Evolutionary conservation across 2,797 vertebrate genomes (phyloP).

Genomic region (Antrozous pallidus): DNA sequence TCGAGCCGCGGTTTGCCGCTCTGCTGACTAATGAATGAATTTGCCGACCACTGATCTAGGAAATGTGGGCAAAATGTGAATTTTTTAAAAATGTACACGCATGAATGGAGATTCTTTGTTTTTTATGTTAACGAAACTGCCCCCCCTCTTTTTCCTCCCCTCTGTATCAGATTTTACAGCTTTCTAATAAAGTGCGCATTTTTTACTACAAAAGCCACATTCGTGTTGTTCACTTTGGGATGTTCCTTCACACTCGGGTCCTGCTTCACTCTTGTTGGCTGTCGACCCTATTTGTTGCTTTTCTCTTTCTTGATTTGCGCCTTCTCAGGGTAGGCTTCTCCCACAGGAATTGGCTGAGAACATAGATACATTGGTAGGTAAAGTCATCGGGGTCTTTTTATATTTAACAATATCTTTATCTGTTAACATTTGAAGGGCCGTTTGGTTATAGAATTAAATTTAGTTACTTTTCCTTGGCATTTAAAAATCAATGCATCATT

Average conservation of each 20-base stretch:
- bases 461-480: neutral
- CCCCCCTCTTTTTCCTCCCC: neutral
- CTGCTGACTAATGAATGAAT: too few relatives aligned
- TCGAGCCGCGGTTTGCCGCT: too few relatives aligned
- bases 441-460: neutral
- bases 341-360: neutral
- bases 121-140: neutral
- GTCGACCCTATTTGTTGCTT: neutral
- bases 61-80: neutral
- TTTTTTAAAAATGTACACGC: neutral
- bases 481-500: neutral
- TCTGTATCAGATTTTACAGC: neutral
- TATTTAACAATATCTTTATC: conserved; percentile 12
- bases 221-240: neutral
- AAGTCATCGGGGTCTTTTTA: neutral
- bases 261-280: neutral
- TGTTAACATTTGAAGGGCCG: neutral
- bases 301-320: neutral
- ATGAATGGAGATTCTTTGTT: neutral
- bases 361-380: neutral
- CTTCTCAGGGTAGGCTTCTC: neutral
- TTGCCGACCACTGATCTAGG: neutral
- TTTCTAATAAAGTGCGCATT: neutral
- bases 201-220: neutral
- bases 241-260: neutral